These are phyloP conservation scores for Neotoxoptera formosana DNA, from an alignment of 1,140 invertebrate genomes.

Conservation along the genomic window DNA sequence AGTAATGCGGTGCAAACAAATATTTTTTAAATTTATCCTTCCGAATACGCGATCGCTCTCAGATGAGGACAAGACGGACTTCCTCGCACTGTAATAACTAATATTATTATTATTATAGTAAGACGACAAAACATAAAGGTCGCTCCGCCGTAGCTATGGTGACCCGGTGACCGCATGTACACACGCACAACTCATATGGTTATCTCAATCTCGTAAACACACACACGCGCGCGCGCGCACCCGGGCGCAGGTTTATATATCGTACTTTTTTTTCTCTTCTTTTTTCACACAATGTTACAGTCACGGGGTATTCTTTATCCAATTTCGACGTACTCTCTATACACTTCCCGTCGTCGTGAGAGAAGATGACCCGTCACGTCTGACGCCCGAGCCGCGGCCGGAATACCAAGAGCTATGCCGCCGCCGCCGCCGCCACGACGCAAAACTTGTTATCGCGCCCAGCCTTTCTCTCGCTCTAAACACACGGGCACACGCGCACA, in stretches of 20 bases:
- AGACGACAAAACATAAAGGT: slow-evolving; percentile 2
- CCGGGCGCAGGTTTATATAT: neutral
- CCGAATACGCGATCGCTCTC: neutral
- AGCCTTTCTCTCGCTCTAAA: neutral
- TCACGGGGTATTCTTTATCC: slow-evolving; percentile 46
- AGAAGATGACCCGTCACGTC: slow-evolving; percentile 53
- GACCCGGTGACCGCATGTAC: neutral
- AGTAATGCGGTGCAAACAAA: neutral
- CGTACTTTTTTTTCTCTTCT: neutral
- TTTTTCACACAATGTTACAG: slow-evolving; percentile 38
- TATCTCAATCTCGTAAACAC: slow-evolving; percentile 14
- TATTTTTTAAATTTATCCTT: neutral
- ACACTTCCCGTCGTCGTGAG: slow-evolving; percentile 11
- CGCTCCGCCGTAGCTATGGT: slow-evolving; percentile 6
- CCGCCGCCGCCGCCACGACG: neutral
- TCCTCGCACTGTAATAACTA: too few relatives aligned
- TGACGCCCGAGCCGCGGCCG: slow-evolving; percentile 41
- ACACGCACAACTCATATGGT: neutral
- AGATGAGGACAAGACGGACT: neutral
- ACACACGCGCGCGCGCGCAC: neutral
- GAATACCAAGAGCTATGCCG: slow-evolving; percentile 28
- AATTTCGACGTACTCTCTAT: slow-evolving; percentile 51
- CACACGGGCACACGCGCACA: too few relatives aligned
- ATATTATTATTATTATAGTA: neutral
- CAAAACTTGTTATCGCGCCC: slow-evolving; percentile 49